Evolutionary conservation across 2,113 vertebrate species (phyloP).

Genomic region (Marmota flaviventris): DNA sequence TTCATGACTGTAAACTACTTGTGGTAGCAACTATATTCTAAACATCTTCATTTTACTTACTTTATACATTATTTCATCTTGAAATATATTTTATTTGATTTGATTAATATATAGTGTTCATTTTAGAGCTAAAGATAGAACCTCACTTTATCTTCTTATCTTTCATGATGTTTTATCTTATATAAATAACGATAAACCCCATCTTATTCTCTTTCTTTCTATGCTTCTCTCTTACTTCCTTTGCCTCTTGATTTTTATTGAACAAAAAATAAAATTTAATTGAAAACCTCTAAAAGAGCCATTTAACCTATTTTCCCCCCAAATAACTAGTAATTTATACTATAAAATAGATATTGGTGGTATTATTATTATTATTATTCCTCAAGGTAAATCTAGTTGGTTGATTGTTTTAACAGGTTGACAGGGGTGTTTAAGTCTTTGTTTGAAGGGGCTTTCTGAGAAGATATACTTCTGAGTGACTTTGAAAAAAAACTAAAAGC

Average conservation of each 20-base stretch:
- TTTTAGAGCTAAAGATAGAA: constrained; percentile 35
- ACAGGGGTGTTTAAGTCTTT: not conserved
- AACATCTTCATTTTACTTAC: not conserved
- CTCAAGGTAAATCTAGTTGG: not conserved
- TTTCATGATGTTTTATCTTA: not conserved
- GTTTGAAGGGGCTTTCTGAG: constrained; percentile 67
- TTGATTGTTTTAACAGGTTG: constrained; percentile 48
- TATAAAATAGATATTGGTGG: not conserved
- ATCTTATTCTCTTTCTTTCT: constrained; percentile 13
- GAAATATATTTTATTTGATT: not conserved
- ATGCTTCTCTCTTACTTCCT: not conserved
- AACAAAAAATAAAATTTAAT: constrained; percentile 15
- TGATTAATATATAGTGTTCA: not conserved
- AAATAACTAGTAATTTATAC: constrained; percentile 8
- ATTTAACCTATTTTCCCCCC: not conserved
- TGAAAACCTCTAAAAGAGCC: not conserved
- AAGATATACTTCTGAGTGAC: constrained; percentile 63
- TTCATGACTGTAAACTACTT: not conserved
- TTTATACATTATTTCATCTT: constrained; percentile 24
- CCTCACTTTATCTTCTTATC: not conserved
- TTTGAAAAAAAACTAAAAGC: constrained; percentile 73
- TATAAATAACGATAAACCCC: not conserved
- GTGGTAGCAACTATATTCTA: not conserved
- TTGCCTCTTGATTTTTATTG: constrained; percentile 35
- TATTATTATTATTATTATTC: not conserved